These are phyloP conservation scores for Sternotherus odoratus DNA, from an alignment of 2,797 vertebrate genomes.

Conservation along the genomic window DNA sequence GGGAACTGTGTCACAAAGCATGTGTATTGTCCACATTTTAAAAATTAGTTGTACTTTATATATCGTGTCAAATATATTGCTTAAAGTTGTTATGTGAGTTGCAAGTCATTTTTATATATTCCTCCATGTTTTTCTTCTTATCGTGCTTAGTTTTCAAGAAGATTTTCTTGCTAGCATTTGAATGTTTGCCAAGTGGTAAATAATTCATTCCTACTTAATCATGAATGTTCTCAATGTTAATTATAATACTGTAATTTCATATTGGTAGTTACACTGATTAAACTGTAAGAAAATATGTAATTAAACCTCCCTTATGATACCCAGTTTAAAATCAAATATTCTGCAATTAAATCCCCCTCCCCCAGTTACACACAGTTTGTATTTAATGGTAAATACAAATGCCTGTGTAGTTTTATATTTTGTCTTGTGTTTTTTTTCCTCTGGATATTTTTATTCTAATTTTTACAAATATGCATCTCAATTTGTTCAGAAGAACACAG, in stretches of 20 bases:
- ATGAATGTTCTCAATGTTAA: background rate
- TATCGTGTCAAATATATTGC: background rate
- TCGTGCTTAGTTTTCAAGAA: background rate
- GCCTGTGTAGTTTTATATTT: background rate
- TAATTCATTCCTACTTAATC: conserved; percentile 37
- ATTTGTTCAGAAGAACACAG: background rate
- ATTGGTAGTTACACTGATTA: conserved; percentile 27
- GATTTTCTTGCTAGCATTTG: background rate
- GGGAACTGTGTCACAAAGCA: background rate
- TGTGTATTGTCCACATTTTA: background rate
- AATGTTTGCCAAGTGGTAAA: conserved; percentile 34
- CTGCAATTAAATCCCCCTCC: background rate
- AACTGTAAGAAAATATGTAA: conserved; percentile 35
- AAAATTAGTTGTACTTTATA: background rate
- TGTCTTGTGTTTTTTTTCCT: background rate
- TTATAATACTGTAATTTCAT: conserved; percentile 22
- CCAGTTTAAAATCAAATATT: background rate
- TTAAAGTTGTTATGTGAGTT: background rate
- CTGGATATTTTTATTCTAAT: background rate
- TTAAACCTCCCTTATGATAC: conserved; percentile 43
- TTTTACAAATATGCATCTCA: background rate
- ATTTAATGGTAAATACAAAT: background rate
- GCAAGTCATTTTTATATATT: background rate
- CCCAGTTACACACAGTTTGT: background rate
- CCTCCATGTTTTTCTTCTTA: background rate